Evolutionary conservation across 2,888 invertebrate genomes (phyloP).

Genomic region (Theristus sp.): DNA sequence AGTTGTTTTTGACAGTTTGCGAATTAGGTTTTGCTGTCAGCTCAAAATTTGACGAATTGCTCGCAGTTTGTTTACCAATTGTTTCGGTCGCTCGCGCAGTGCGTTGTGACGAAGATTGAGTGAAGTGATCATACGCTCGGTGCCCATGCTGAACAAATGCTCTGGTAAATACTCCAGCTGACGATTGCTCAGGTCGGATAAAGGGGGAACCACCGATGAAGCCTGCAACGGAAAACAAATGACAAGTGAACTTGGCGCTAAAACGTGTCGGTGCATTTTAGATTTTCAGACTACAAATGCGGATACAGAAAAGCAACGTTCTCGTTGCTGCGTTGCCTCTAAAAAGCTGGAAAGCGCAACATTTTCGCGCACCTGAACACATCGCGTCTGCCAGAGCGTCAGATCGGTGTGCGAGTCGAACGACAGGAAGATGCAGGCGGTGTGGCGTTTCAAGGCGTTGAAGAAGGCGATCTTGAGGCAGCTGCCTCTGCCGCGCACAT

Average conservation of each 20-base stretch:
- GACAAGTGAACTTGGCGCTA: neutral
- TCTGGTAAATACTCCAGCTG: slow-evolving; percentile 33
- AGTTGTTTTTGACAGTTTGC: no score
- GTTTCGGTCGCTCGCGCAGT: slow-evolving; percentile 11
- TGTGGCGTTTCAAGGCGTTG: neutral
- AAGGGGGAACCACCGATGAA: slow-evolving; percentile 31
- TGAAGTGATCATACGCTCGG: slow-evolving; percentile 17
- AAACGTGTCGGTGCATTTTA: no score
- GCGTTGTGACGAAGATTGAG: slow-evolving; percentile 32
- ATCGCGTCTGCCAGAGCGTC: slow-evolving; percentile 4
- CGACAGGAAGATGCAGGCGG: slow-evolving; percentile 1
- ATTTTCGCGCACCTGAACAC: slow-evolving; percentile 1
- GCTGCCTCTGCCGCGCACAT: slow-evolving; percentile 4
- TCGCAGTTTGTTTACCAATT: neutral
- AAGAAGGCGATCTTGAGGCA: slow-evolving; percentile 6
- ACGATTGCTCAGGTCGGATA: slow-evolving; percentile 32
- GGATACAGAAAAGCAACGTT: no score
- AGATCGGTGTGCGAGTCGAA: slow-evolving; percentile 7
- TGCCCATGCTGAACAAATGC: slow-evolving; percentile 25
- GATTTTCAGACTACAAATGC: no score
- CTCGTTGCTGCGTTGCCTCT: no score
- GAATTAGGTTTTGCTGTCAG: no score
- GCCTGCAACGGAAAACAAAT: slow-evolving; percentile 20
- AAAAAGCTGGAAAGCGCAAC: no score
- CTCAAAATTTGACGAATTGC: no score